Base-by-base conservation (phyloP, 2,113 vertebrate species). In the Genyomyrus donnyi region DNA sequence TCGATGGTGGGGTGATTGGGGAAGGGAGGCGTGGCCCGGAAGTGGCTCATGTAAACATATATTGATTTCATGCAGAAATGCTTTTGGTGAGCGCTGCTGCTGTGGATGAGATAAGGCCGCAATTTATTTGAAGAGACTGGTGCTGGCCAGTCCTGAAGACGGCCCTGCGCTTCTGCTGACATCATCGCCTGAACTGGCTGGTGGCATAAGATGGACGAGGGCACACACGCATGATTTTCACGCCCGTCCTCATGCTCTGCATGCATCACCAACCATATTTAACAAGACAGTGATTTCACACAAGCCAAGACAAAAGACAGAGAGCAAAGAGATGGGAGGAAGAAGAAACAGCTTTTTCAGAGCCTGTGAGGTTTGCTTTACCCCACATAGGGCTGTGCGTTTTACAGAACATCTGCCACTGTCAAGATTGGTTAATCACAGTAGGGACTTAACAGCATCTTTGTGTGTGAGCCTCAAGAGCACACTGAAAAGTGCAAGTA, bases 351-450 rank as follows among this genome's bases (percentile, higher is more conserved):
- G 89, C 48, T 52, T 89, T 90, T 88, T 52, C 56, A 50, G 80
- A 85, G 89, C 53, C 89, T 58, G 74, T 88, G 88, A 90, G 89
- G 53, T 88, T 88, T 91, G 74, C 45, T 70, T 88, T 87, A 48
- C 85, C 86, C 89, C 52, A 89, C 53, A 88, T 83, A 45, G 70
- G 35, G 86, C 87, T 53, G 31, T 52, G 74, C 74, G 27, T 70
- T 70, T 83, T 85, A 88, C 62, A 91, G 88, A 91, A 84, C 91
- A 91, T 91, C 89, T 90, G 90, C 89, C 89, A 85, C 89, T 91
- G 91, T 91, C 89, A 91, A 88, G 27, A 88, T 70, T 90, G 89
- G 89, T 91, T 91, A 88, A 91, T 91, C 91, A 85, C 86, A 90
- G 86, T 70, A 50, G 70, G 86, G 86, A 88, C 35, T 88, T 74